Percentiles rank a stretch among this genome's conserved stretches.
phyloP scores from a whole-genome alignment of 2,797 vertebrate genomes.

The Ctenochaetus hawaiiensis region DNA sequence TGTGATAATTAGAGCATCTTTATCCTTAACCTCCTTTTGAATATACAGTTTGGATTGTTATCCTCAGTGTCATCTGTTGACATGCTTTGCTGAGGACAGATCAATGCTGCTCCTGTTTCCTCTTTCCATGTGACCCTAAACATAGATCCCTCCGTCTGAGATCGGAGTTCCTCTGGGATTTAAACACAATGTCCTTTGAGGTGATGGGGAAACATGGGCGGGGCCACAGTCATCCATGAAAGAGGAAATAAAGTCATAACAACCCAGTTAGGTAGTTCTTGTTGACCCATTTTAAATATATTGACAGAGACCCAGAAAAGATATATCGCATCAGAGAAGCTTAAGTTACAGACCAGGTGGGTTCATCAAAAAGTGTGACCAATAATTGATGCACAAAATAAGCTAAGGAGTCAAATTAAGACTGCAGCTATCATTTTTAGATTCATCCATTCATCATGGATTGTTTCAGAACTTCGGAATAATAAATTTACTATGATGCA shows the following conservation, averaged over 20 bases:
- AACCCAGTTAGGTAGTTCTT: neutral
- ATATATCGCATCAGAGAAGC: neutral
- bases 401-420: neutral
- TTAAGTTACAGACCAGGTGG: too few species aligned
- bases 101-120: slow-evolving; percentile 51
- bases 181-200: slow-evolving; percentile 73
- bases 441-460: neutral
- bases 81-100: slow-evolving; percentile 16
- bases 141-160: slow-evolving; percentile 61
- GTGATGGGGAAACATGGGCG: slow-evolving; percentile 39
- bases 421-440: neutral
- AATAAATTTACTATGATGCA: neutral
- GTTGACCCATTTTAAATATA: neutral
- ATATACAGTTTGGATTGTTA: neutral
- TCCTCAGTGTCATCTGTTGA: slow-evolving; percentile 26
- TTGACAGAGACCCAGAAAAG: neutral
- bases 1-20: neutral
- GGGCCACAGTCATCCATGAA: slow-evolving; percentile 20
- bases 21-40: too few species aligned
- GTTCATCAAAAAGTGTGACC: neutral
- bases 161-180: slow-evolving; percentile 65
- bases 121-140: slow-evolving; percentile 65
- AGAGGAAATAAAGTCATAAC: slow-evolving; percentile 28
- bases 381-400: neutral
- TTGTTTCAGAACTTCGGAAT: neutral